Evolutionary conservation across 2,888 invertebrate genomes (phyloP), one percentile per base, ranked within the genome.

Genomic region (Tromatobia lineatoria): DNA sequence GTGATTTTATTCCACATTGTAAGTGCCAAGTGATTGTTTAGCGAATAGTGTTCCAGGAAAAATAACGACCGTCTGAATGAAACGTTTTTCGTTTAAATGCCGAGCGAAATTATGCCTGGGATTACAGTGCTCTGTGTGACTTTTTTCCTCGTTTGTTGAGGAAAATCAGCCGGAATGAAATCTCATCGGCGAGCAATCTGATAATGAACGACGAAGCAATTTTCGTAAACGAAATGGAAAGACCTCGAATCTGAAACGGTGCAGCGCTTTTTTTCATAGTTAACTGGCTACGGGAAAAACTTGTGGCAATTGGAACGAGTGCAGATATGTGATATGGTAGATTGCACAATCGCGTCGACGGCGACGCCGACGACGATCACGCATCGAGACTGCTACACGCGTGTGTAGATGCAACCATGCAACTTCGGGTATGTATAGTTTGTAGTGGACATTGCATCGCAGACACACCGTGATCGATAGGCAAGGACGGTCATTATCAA

Each of bases 401-500:
- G 59, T 47, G 20, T 50, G 29, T 45, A 61, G 61, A 71, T 38
- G 69, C 20, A 11, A 18, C 50, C 1, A 42, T 67, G 23, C 45
- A 25, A 45, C 64, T 11, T 0, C 42, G 20, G 6, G 18, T 3
- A 64, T 38, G 64, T 61, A 29, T 74, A 47, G 54, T 45, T 59
- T 20, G 34, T 52, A 13, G 20, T 15, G 50, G 34, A 23, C 50
- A 61, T 50, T 64, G 38, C 64, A 64, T 64, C 64, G 64, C 47
- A 34, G 75, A 64, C 64, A 64, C 75, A 23, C 38, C 50, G 47
- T 75, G 75, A 75, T 75, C 75, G 75, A 75, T 75, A 64, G 64
- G 10, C 75, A 18, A 50, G 75, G 20, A 50, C 64, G 38, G 75
- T 75, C 75, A 75, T 75, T 75, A 75, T 75, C 75, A 75, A 75